Evolutionary conservation across 2,888 invertebrate genomes (phyloP).

Genomic region (Brachylomia viminalis): DNA sequence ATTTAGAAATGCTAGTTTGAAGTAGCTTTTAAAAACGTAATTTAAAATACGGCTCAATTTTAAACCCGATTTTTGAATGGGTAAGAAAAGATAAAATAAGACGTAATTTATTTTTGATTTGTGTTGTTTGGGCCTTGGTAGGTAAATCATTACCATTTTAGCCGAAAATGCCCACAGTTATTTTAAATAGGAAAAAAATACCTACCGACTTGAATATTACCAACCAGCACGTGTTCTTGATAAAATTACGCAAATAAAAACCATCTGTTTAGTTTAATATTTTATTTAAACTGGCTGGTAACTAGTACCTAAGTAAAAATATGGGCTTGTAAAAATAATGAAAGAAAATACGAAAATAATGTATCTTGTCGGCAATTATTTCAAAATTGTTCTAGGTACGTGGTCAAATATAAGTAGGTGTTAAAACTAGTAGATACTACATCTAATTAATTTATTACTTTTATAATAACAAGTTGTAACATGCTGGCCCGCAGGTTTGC

Average conservation of each 20-base stretch:
- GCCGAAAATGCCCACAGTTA: not conserved
- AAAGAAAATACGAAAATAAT: not conserved
- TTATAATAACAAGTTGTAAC: no score
- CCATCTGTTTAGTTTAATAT: not conserved
- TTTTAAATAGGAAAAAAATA: not conserved
- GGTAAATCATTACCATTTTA: not conserved
- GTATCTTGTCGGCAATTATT: not conserved
- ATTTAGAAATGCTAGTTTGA: not conserved
- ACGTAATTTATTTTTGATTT: not conserved
- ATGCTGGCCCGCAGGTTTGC: no score
- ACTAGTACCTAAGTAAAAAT: not conserved
- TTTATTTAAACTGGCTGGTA: not conserved
- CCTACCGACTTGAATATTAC: not conserved
- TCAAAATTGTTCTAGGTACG: not conserved
- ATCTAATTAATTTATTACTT: conserved; percentile 73
- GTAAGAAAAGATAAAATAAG: not conserved
- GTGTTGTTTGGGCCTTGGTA: not conserved
- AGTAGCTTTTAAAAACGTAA: not conserved
- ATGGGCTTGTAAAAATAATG: not conserved
- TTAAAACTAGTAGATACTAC: conserved; percentile 61
- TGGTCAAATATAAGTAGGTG: conserved; percentile 26
- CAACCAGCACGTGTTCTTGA: not conserved
- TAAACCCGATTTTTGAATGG: not conserved
- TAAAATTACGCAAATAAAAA: not conserved
- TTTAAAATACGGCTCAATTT: not conserved